Evolutionary conservation across 2,797 vertebrate species (phyloP), one percentile per base, ranked within the genome.

Genomic region (Tadarida brasiliensis): DNA sequence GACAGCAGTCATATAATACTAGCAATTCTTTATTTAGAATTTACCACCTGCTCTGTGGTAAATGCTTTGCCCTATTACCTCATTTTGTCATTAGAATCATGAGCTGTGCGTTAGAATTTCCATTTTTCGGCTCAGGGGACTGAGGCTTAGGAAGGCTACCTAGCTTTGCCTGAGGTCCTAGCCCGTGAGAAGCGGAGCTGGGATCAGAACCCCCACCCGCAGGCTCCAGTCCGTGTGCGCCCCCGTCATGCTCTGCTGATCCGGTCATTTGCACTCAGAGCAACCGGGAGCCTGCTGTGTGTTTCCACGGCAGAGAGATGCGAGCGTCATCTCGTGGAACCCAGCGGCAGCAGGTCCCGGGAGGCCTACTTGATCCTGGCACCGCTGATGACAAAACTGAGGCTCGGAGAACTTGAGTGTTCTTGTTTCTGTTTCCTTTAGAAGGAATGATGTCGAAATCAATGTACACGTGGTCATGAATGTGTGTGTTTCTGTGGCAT

Each of bases 351-450:
- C 9, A 89, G 59, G 39, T 68, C 71, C 70, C 9, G 14, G 0
- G 11, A 47, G 26, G 15, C 77, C 20, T 86, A 1, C 47, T 89
- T 78, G 70, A 39, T 33, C 26, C 3, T 19, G 14, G 22, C 54
- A 5, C 51, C 39, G 2, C 61, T 81, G 20, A 26, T 44, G 65
- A 96, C 71, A 85, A 96, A 56, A 33, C 74, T 54, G 63, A 65
- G 47, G 39, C 54, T 90, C 35, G 35, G 67, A 90, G 35, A 85
- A 65, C 63, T 44, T 74, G 57, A 49, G 49, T 56, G 44, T 95
- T 82, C 71, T 73, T 67, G 35, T 51, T 85, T 94, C 92, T 73
- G 49, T 63, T 14, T 88, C 54, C 26, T 61, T 59, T 15, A 15
- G 65, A 91, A 49, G 1, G 28, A 44, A 67, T 33, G 28, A 7